Conservation (phyloP, 1,140 invertebrate genomes). For the Drosophila melanogaster region DNA sequence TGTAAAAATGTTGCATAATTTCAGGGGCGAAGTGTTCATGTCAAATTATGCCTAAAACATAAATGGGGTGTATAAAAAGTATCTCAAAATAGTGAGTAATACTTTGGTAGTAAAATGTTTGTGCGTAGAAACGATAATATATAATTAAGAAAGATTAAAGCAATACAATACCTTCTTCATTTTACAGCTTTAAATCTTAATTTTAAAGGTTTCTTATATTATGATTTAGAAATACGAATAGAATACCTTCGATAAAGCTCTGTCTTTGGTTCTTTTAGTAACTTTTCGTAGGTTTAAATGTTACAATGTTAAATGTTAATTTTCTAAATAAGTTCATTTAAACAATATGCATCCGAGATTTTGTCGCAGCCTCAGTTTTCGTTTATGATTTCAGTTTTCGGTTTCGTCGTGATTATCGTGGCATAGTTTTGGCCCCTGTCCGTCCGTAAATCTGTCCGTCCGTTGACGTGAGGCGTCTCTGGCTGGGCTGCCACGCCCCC, state of each 20-base stretch:
- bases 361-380: constrained; percentile 18
- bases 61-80: no score
- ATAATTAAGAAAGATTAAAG: no score
- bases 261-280: no score
- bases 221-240: no score
- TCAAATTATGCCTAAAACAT: neutral
- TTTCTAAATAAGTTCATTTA: neutral
- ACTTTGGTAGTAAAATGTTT: no score
- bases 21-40: neutral
- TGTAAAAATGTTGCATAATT: neutral
- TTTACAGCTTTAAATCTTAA: no score
- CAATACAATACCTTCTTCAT: no score
- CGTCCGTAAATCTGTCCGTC: constrained; percentile 11
- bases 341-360: neutral
- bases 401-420: constrained; percentile 24
- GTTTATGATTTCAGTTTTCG: constrained; percentile 5
- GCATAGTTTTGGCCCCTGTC: constrained; percentile 17
- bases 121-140: no score
- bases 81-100: no score
- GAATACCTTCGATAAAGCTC: no score
- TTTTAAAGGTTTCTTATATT: no score
- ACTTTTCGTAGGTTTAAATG: neutral
- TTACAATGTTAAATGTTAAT: no score
- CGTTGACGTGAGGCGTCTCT: constrained; percentile 22
- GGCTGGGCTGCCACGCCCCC: constrained; percentile 20